Evolutionary conservation across 2,113 vertebrate genomes (phyloP).

Genomic region (Mus spicilegus): DNA sequence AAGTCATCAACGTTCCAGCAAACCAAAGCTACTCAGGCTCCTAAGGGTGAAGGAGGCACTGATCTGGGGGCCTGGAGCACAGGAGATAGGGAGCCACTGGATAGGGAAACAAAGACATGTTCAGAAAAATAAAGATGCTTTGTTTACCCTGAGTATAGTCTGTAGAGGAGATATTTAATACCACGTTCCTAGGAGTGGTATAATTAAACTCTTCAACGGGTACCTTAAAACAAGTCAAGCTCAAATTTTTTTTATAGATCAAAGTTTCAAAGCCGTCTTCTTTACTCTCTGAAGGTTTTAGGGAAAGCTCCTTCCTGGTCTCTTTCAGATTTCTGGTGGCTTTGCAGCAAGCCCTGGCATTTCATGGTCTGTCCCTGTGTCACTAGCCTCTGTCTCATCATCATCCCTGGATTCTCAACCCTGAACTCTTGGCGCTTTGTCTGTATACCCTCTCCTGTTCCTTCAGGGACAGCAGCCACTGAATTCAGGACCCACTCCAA

Average conservation of each 20-base stretch:
- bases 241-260: not conserved
- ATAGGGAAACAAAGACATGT: not conserved
- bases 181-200: not conserved
- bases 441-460: not conserved
- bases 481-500: not conserved
- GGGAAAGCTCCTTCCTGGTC: not conserved
- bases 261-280: not conserved
- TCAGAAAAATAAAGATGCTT: not conserved
- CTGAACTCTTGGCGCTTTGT: not conserved
- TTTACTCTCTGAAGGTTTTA: not conserved
- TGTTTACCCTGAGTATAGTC: not conserved
- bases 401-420: not conserved
- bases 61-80: fast-evolving
- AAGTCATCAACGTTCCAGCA: not conserved
- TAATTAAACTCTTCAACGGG: not conserved
- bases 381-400: not conserved
- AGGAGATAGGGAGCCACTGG: not conserved
- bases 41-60: not conserved
- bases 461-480: not conserved
- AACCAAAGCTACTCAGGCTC: not conserved
- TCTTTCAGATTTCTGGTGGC: not conserved
- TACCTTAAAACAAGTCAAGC: not conserved
- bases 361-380: not conserved
- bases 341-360: not conserved
- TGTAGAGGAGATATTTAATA: not conserved